Percentiles rank a stretch among this genome's conserved stretches.
phyloP scores from a whole-genome alignment of 2,797 vertebrate species.

The Florisuga fusca region DNA sequence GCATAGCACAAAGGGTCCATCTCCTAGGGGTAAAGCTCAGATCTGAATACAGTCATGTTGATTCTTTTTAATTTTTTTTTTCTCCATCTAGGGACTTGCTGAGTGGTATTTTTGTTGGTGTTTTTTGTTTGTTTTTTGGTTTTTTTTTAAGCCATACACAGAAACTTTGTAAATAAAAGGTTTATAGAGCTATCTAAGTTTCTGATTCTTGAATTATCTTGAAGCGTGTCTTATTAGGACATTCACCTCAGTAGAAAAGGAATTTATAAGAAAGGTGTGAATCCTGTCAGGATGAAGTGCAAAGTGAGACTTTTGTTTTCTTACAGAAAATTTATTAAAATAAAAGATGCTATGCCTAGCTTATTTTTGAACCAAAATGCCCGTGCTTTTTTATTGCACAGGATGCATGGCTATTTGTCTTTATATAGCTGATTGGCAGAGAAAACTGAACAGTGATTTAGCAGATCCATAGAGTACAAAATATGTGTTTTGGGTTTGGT shows the following conservation, averaged over 20 bases:
- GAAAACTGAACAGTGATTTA: not conserved
- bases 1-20: not conserved
- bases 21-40: rapidly evolving
- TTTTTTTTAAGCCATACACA: not conserved
- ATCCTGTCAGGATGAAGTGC: not conserved
- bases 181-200: not conserved
- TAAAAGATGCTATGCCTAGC: not conserved
- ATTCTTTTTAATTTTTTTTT: not conserved
- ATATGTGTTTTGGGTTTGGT: not conserved
- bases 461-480: not conserved
- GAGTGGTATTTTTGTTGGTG: too few relatives aligned
- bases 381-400: not conserved
- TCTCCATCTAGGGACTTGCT: not conserved
- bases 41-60: not conserved
- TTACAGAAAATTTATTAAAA: not conserved
- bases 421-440: not conserved
- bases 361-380: not conserved
- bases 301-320: rapidly evolving
- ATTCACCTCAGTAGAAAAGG: not conserved
- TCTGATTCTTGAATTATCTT: not conserved
- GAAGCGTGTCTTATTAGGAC: not conserved
- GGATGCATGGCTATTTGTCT: not conserved
- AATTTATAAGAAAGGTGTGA: not conserved
- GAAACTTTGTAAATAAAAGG: not conserved
- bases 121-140: too few relatives aligned